Conservation (phyloP, 2,113 vertebrate genomes). For the Pampusana beccarii region DNA sequence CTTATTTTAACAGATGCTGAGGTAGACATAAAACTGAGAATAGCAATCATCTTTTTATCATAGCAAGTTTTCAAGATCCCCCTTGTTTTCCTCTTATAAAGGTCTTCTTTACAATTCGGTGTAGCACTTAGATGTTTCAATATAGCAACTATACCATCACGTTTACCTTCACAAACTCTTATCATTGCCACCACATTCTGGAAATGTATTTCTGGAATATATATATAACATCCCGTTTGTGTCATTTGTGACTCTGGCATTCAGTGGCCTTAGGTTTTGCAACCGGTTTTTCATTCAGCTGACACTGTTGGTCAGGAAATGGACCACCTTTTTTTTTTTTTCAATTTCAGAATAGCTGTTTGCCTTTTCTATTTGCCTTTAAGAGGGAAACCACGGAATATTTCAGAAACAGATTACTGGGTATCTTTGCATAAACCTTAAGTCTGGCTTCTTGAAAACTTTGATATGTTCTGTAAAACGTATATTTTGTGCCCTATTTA, state of each 20-base stretch:
- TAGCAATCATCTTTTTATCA: neutral
- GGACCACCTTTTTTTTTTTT: neutral
- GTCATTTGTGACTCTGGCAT: neutral
- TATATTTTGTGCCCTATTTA: slow-evolving; percentile 6
- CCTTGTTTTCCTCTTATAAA: neutral
- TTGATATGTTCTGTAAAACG: neutral
- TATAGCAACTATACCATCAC: neutral
- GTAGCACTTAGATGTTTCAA: neutral
- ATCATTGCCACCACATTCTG: neutral
- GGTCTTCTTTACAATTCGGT: neutral
- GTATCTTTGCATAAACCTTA: slow-evolving; percentile 14
- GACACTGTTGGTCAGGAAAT: neutral
- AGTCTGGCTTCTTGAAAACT: neutral
- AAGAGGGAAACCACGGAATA: neutral
- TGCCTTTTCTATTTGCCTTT: neutral
- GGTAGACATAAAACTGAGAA: neutral
- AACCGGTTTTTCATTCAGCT: neutral
- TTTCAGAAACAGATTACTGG: slow-evolving; percentile 2
- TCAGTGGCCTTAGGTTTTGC: neutral
- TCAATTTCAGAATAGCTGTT: neutral
- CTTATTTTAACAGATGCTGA: neutral
- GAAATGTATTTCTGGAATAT: neutral
- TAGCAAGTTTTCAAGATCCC: neutral
- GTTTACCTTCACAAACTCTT: neutral
- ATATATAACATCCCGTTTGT: neutral